Evolutionary conservation across 2,113 vertebrate species (phyloP).

Genomic region (Phalacrocorax pelagicus): DNA sequence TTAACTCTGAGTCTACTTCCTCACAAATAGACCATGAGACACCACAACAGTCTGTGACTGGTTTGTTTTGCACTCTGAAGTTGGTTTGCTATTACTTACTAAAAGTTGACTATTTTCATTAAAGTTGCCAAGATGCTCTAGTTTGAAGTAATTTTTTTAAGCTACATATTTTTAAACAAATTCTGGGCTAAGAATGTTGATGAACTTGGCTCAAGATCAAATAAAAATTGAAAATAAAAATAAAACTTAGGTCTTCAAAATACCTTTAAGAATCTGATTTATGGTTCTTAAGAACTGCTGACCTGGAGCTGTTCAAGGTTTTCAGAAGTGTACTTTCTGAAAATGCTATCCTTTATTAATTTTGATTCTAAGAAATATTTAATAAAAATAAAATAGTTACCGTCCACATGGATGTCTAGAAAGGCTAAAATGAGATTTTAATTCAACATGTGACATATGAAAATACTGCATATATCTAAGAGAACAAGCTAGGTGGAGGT

Average conservation of each 20-base stretch:
- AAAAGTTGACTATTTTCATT: neutral
- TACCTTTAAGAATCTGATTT: neutral
- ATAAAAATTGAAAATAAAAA: neutral
- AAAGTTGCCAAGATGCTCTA: neutral
- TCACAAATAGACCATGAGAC: neutral
- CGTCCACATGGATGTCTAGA: neutral
- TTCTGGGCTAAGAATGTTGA: neutral
- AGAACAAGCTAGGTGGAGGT: neutral
- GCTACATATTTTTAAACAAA: neutral
- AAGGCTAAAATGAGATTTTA: neutral
- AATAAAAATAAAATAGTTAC: neutral
- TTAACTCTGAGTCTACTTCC: neutral
- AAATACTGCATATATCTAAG: neutral
- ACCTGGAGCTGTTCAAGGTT: neutral
- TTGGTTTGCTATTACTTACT: neutral
- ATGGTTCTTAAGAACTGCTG: neutral
- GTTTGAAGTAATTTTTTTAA: neutral
- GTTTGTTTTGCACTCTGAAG: neutral
- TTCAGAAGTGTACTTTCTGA: neutral
- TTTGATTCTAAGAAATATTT: neutral
- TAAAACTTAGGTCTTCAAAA: neutral
- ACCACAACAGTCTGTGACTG: neutral
- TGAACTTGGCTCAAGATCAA: neutral
- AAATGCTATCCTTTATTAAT: neutral
- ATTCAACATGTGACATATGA: neutral